Percentiles rank a stretch among this genome's conserved stretches.
These are phyloP conservation scores for Chrysochloris asiatica DNA, from an alignment of 2,113 vertebrate genomes.

Conservation along the genomic window DNA sequence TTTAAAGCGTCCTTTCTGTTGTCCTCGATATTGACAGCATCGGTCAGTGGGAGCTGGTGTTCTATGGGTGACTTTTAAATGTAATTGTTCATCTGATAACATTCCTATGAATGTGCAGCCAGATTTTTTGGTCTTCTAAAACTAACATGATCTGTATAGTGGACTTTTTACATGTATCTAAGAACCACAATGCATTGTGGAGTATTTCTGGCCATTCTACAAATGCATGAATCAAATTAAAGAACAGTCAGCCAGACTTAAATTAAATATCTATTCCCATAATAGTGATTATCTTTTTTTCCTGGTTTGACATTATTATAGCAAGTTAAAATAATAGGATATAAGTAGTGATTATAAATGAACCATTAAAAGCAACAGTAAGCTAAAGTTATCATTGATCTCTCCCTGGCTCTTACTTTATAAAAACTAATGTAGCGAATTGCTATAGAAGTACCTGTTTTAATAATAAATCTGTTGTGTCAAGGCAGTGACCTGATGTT, in stretches of 20 bases:
- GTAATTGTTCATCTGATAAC: not conserved
- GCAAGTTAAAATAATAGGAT: constrained; percentile 80
- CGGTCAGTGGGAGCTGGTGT: not conserved
- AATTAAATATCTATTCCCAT: constrained; percentile 79
- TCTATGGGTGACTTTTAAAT: not conserved
- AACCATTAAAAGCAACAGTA: constrained; percentile 80
- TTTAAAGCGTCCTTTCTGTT: not conserved
- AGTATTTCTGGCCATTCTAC: constrained; percentile 64
- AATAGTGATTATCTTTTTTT: constrained; percentile 78
- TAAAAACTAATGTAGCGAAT: constrained; percentile 80
- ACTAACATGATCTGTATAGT: not conserved
- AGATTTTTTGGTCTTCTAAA: constrained; percentile 9
- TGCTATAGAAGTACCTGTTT: constrained; percentile 76
- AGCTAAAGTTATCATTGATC: constrained; percentile 81
- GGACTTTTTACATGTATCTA: constrained; percentile 21
- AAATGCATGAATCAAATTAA: constrained; percentile 77
- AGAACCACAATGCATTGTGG: constrained; percentile 54
- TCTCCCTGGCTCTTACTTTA: constrained; percentile 78
- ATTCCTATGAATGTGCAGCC: not conserved
- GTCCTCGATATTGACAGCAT: not conserved
- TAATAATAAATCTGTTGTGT: constrained; percentile 85
- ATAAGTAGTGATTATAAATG: constrained; percentile 83
- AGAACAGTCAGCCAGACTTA: constrained; percentile 70
- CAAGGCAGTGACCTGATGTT: constrained; percentile 76
- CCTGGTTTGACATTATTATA: constrained; percentile 76